Evolutionary conservation across 1,140 invertebrate species (phyloP).

Genomic region (Pollicipes pollicipes): DNA sequence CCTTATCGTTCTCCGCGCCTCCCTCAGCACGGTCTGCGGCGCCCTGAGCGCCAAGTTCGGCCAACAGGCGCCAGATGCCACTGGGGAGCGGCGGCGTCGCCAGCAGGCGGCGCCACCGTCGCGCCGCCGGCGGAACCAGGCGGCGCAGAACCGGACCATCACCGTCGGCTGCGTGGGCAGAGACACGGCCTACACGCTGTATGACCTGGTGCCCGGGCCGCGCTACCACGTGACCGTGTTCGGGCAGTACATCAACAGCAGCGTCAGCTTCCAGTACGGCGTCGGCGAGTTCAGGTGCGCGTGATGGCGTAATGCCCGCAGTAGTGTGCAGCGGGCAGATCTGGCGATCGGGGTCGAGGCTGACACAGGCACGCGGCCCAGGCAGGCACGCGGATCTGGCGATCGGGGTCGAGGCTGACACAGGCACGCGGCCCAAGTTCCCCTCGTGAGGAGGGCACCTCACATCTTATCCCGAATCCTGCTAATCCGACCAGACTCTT

Average conservation of each 20-base stretch:
- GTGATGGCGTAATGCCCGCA: no score
- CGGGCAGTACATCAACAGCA: not conserved
- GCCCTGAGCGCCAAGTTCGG: not conserved
- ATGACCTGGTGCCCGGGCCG: not conserved
- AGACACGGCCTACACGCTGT: not conserved
- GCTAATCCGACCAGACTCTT: no score
- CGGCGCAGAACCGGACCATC: not conserved
- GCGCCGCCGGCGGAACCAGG: not conserved
- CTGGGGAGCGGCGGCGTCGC: no score
- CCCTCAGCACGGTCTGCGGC: not conserved
- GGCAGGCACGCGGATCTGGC: no score
- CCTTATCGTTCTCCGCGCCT: no score
- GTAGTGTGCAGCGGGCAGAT: no score
- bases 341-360: no score
- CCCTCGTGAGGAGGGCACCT: no score
- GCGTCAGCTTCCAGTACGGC: slow-evolving; percentile 1
- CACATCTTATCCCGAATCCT: no score
- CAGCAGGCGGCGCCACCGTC: not conserved
- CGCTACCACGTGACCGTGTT: not conserved
- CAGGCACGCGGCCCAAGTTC: no score
- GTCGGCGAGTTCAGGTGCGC: not conserved
- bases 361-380: no score
- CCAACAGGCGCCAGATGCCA: not conserved
- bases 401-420: no score
- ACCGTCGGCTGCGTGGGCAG: not conserved